Percentiles rank a stretch among this genome's conserved stretches.
These are phyloP conservation scores for Eristalis intricaria DNA, from an alignment of 2,888 invertebrate species.

Conservation along the genomic window DNA sequence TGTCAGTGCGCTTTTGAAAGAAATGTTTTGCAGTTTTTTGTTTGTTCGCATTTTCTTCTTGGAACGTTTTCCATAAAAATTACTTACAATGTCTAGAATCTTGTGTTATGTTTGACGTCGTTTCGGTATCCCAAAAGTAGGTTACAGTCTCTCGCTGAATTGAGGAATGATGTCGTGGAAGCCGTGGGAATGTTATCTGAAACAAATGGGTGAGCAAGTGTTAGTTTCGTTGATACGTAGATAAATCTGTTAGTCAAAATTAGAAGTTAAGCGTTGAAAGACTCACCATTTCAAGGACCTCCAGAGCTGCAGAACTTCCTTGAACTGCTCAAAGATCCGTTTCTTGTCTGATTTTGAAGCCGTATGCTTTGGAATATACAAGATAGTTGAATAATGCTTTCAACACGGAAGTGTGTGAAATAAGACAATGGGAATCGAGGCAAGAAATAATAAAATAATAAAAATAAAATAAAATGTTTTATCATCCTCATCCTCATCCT, in stretches of 20 bases:
- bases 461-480: neutral
- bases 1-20: conserved; percentile 64
- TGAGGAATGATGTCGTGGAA: neutral
- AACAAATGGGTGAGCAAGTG: neutral
- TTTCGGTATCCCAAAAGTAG: conserved; percentile 1
- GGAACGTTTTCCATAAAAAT: neutral
- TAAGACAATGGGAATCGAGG: neutral
- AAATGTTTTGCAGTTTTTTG: conserved; percentile 2
- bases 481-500: neutral
- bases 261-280: neutral
- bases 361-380: neutral
- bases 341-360: conserved; percentile 22
- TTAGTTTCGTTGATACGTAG: neutral
- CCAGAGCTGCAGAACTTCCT: conserved; percentile 28
- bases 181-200: conserved; percentile 3
- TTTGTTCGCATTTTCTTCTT: neutral
- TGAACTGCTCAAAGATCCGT: conserved; percentile 40
- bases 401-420: neutral
- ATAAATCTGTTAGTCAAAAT: neutral
- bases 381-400: neutral
- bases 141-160: conserved; percentile 16
- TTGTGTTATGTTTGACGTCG: neutral
- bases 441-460: neutral
- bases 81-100: conserved; percentile 33
- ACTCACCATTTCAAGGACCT: conserved; percentile 43